A percentile compares a stretch with the other conserved stretches of the same genome.
phyloP scores from a whole-genome alignment of 1,140 invertebrate genomes.

The Lucilia sericata region DNA sequence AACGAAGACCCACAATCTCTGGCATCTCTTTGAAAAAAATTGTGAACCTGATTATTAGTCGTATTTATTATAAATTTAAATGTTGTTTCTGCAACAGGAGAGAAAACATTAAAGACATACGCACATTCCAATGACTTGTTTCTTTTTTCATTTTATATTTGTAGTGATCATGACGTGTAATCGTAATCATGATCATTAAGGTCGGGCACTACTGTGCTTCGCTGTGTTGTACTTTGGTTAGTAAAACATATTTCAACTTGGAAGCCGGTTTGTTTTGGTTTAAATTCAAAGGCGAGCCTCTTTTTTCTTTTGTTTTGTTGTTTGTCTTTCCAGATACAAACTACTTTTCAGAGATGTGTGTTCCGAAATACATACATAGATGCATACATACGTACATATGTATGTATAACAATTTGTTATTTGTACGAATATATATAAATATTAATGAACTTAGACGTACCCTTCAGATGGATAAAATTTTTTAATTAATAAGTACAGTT shows the following conservation, averaged over 20 bases:
- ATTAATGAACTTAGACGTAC: too few species aligned
- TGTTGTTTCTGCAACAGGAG: neutral
- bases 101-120: neutral
- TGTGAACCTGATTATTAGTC: neutral
- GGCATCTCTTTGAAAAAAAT: neutral
- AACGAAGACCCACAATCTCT: neutral
- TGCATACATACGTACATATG: too few species aligned
- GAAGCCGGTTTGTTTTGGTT: conserved; percentile 20
- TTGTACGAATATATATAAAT: too few species aligned
- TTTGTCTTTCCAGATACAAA: neutral
- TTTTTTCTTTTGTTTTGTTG: neutral
- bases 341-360: neutral
- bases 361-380: too few species aligned
- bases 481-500: too few species aligned
- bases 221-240: neutral
- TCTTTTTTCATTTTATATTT: neutral
- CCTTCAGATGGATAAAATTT: too few species aligned
- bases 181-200: conserved; percentile 25
- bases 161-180: neutral
- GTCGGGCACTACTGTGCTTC: neutral
- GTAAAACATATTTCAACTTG: neutral
- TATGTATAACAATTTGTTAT: too few species aligned
- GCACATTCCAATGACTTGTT: neutral
- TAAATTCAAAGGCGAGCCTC: conserved; percentile 19
- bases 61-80: neutral